Conservation (phyloP, 1,140 invertebrate genomes). For the Zaprionus vittiger region DNA sequence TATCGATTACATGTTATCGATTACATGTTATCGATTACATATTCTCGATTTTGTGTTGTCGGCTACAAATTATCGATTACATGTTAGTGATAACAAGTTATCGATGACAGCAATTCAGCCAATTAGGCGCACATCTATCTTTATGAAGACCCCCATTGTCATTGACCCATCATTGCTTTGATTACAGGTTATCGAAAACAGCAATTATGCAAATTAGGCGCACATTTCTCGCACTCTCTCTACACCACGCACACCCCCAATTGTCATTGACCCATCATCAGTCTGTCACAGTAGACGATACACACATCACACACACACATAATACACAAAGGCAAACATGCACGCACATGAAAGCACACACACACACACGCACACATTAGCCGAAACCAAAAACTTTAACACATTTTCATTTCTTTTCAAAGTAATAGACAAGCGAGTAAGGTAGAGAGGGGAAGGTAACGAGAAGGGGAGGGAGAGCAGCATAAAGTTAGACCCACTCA, state of each 20-base stretch:
- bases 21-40: background rate
- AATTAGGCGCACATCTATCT: too few species aligned
- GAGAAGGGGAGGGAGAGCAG: background rate
- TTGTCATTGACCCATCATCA: background rate
- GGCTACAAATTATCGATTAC: too few species aligned
- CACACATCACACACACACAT: background rate
- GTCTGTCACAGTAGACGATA: background rate
- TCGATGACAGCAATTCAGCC: background rate
- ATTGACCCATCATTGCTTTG: too few species aligned
- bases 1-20: too few species aligned
- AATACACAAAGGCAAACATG: too few species aligned
- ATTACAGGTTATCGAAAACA: too few species aligned
- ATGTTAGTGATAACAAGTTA: background rate
- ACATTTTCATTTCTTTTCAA: conserved; percentile 78
- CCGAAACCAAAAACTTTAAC: conserved; percentile 56
- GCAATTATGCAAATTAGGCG: too few species aligned
- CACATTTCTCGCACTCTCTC: background rate
- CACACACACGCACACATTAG: conserved; percentile 5
- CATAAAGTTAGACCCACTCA: conserved; percentile 55
- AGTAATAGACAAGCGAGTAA: conserved; percentile 28
- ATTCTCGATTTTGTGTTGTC: too few species aligned
- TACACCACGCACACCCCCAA: background rate
- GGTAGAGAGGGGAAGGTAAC: background rate
- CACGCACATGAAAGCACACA: background rate
- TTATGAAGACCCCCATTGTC: too few species aligned